Conservation (phyloP, 2,113 vertebrate species). For the Mystacornis crossleyi region DNA sequence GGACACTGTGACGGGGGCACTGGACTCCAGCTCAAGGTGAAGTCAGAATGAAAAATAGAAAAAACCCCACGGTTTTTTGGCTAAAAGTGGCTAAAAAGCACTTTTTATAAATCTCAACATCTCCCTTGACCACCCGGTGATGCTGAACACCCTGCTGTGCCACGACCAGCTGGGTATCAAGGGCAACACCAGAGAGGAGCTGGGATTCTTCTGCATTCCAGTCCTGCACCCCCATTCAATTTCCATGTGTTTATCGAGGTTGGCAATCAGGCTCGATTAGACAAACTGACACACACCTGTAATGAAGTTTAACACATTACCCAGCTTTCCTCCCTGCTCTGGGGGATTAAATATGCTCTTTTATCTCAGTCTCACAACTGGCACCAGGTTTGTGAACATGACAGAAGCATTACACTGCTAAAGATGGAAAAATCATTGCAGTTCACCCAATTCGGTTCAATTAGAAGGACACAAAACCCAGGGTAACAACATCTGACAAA, state of each 20-base stretch:
- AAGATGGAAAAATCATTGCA: not conserved
- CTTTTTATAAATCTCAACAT: fast-evolving
- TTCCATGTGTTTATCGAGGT: fast-evolving
- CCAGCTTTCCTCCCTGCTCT: not conserved
- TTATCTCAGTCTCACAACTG: fast-evolving
- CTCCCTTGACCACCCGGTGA: not conserved
- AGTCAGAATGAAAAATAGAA: not conserved
- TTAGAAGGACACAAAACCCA: not conserved
- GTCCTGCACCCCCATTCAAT: not conserved
- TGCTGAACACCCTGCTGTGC: not conserved
- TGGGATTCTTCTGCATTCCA: not conserved
- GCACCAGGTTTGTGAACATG: not conserved
- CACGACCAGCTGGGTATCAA: fast-evolving
- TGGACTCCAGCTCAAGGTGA: not conserved
- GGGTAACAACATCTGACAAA: not conserved
- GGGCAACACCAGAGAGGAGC: not conserved
- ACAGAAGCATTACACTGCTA: fast-evolving
- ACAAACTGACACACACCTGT: not conserved
- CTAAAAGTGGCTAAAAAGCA: not conserved
- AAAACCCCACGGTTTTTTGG: too few species aligned
- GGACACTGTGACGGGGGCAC: fast-evolving
- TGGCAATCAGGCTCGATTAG: not conserved
- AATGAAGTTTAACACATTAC: not conserved
- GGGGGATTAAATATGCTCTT: not conserved
- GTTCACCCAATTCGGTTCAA: not conserved